Conservation (phyloP, 2,797 vertebrate species). For the Anguilla pacifica region DNA sequence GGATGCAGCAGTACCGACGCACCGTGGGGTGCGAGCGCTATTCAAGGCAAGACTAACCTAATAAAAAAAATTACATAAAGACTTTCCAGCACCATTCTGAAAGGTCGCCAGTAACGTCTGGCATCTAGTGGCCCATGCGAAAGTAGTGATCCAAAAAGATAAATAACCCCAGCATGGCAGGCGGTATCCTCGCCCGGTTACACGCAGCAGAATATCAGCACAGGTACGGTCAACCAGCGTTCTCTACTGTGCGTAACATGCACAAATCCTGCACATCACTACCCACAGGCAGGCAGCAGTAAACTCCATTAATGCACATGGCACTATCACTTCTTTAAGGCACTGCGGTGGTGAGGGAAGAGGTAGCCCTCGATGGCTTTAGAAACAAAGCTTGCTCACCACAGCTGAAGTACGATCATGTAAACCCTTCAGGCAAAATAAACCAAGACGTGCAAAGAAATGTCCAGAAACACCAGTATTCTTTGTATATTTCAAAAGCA, state of each 20-base stretch:
- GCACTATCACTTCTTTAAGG: constrained; percentile 3
- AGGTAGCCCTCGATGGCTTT: constrained; percentile 1
- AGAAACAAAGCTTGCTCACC: background rate
- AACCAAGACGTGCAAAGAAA: background rate
- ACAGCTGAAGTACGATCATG: background rate
- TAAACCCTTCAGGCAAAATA: background rate
- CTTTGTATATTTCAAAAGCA: background rate
- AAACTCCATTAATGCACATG: background rate
- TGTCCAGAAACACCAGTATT: background rate
- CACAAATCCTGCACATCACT: background rate
- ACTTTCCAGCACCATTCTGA: background rate
- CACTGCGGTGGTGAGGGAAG: background rate
- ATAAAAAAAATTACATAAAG: background rate
- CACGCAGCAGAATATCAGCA: background rate
- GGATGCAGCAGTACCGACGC: background rate
- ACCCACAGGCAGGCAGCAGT: background rate
- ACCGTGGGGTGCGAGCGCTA: background rate
- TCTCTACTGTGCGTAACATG: background rate
- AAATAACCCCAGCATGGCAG: background rate
- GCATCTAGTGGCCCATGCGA: background rate
- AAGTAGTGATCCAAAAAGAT: background rate
- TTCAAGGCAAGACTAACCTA: background rate
- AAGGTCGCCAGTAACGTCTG: background rate
- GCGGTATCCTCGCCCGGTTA: background rate
- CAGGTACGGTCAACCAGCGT: background rate